Percentiles rank a stretch among this genome's conserved stretches.
Conservation (phyloP, 2,888 invertebrate genomes). For the Cactoblastis cactorum region DNA sequence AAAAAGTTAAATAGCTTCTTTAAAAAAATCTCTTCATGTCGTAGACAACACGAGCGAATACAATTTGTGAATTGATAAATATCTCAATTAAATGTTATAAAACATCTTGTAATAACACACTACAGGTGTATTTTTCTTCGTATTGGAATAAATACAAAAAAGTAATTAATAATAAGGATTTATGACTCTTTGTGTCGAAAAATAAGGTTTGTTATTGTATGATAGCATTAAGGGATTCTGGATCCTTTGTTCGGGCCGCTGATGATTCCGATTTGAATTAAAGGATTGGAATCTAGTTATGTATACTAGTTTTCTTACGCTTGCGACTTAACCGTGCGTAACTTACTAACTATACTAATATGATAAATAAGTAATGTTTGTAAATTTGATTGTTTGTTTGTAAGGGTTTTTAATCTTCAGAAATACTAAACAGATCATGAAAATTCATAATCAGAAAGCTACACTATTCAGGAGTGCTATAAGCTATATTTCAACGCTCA, state of each 20-base stretch:
- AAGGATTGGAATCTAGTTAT: constrained; percentile 2
- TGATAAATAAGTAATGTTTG: too few relatives aligned
- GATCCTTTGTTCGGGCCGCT: constrained; percentile 8
- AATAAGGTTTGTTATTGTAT: constrained; percentile 3
- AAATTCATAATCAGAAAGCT: too few relatives aligned
- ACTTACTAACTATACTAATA: too few relatives aligned
- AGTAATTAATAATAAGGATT: not conserved
- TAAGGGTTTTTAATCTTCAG: too few relatives aligned
- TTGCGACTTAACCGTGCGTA: too few relatives aligned
- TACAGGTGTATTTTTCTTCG: constrained; percentile 3
- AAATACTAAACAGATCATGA: too few relatives aligned
- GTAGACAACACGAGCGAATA: not conserved
- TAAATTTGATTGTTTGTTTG: too few relatives aligned
- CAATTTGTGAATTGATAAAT: constrained; percentile 6
- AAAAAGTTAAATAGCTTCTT: not conserved
- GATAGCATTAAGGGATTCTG: not conserved
- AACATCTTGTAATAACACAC: constrained; percentile 9
- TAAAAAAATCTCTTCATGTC: not conserved
- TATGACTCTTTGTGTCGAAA: not conserved
- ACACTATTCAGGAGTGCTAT: too few relatives aligned
- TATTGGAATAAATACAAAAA: not conserved
- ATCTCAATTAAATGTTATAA: constrained; percentile 5
- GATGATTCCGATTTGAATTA: constrained; percentile 2
- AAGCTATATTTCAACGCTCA: too few relatives aligned
- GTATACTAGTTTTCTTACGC: too few relatives aligned